These are phyloP conservation scores for Cepphus grylle DNA, from an alignment of 2,113 vertebrate genomes.

Conservation along the genomic window DNA sequence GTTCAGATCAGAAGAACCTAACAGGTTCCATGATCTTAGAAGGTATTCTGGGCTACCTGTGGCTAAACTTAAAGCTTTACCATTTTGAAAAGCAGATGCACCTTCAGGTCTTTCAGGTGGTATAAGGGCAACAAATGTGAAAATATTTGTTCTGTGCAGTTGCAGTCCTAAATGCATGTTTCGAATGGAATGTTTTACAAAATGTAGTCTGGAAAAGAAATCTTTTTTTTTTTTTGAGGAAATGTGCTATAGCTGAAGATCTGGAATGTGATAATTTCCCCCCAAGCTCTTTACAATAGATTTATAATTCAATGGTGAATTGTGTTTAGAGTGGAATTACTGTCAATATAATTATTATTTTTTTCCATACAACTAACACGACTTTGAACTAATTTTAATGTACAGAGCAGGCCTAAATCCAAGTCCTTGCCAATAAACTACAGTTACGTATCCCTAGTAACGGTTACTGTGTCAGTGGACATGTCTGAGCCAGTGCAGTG, in stretches of 20 bases:
- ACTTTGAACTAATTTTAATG: not conserved
- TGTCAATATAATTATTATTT: not conserved
- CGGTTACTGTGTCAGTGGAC: not conserved
- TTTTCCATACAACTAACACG: not conserved
- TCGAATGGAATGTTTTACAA: not conserved
- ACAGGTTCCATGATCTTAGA: accelerated
- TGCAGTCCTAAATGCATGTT: not conserved
- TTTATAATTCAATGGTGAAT: not conserved
- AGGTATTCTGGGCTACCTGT: not conserved
- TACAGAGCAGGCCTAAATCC: not conserved
- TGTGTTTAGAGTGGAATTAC: not conserved
- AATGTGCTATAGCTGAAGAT: not conserved
- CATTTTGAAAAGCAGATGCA: not conserved
- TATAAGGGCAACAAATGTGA: not conserved
- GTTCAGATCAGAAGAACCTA: not conserved
- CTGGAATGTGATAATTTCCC: not conserved
- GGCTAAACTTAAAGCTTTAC: not conserved
- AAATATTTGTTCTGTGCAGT: not conserved
- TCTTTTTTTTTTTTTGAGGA: not conserved
- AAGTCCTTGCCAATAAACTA: not conserved
- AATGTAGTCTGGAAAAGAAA: not conserved
- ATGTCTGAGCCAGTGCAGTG: not conserved
- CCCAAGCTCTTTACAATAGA: not conserved
- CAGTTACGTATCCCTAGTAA: not conserved
- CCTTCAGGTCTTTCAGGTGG: accelerated